Evolutionary conservation across 2,888 invertebrate genomes (phyloP), one percentile per base, ranked within the genome.

Genomic region (Pachliopta kotzebuea): DNA sequence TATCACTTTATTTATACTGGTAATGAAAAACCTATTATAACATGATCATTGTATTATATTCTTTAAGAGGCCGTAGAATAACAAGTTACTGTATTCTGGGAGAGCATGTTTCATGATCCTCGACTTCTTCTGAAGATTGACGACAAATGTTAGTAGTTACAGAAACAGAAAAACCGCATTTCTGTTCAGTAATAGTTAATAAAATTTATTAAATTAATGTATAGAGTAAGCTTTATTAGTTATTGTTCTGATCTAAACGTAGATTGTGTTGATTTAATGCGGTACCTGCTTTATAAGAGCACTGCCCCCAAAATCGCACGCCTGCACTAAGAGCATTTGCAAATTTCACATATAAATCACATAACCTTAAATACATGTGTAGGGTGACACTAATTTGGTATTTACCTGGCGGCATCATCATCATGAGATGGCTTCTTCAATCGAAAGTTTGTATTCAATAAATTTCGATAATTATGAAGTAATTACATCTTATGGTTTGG

Each of bases 331-430:
- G 56, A 64, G 64, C 64, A 50, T 60, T 64, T 31, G 60, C 50
- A 55, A 64, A 64, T 64, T 64, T 60, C 50, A 31, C 60, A 26
- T 52, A 64, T 64, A 64, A 60, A 64, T 64, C 60, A 56, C 37
- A 11, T 18, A 9, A 37, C 45, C 42, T 58, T 63, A 56, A 64
- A 21, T 56, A 52, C 14, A 21, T 20, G 26, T 23, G 53, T 53
- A 60, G 60, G 56, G 60, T 53, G 31, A 45, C 65, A 26, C 18
- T 24, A 29, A 26, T 29, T 37, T 14, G 14, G 37, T 37, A 17
- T 37, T 37, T 37, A 37, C 37, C 37, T 31, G 31, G 7, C 11
- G 8, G 31, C 11, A 8, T 11, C 31, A 31, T 8, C 31, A 9
- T 9, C 11, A 31, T 4, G 8, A n/a, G n/a, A n/a, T n/a, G n/a